Evolutionary conservation across 2,888 invertebrate species (phyloP).

Genomic region (Xestia sexstrigata): DNA sequence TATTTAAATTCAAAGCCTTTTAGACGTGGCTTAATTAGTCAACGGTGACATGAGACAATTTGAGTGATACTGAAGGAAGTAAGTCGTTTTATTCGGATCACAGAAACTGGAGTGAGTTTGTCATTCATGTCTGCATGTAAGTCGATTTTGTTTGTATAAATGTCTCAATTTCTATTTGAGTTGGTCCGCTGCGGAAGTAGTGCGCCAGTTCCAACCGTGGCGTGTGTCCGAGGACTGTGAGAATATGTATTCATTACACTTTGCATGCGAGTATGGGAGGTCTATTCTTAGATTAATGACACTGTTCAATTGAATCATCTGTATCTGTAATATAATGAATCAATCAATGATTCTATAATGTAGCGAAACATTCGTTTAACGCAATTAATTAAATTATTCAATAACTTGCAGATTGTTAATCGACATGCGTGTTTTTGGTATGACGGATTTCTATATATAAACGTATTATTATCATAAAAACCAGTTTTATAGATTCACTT

Average conservation of each 20-base stretch:
- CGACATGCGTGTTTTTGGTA: constrained; percentile 45
- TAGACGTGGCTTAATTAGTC: constrained; percentile 56
- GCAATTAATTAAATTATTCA: constrained; percentile 63
- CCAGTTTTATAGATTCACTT: constrained; percentile 55
- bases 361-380: constrained; percentile 67
- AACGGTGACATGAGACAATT: constrained; percentile 47
- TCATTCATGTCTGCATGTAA: constrained; percentile 60
- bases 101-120: constrained; percentile 68
- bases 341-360: constrained; percentile 67
- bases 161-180: constrained; percentile 67
- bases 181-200: constrained; percentile 73
- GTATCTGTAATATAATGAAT: constrained; percentile 72
- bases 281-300: constrained; percentile 73
- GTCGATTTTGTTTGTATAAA: constrained; percentile 67
- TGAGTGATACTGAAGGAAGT: constrained; percentile 62
- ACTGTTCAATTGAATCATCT: constrained; percentile 71
- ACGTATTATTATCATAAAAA: constrained; percentile 48
- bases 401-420: constrained; percentile 57
- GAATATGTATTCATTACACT: constrained; percentile 75
- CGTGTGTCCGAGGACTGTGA: constrained; percentile 72
- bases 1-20: constrained; percentile 50
- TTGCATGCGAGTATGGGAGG: constrained; percentile 77
- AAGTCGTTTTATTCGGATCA: constrained; percentile 70
- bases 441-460: constrained; percentile 50
- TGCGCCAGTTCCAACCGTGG: constrained; percentile 71